Evolutionary conservation across 2,113 vertebrate species (phyloP), one percentile per base, ranked within the genome.

Genomic region (Peromyscus maniculatus): DNA sequence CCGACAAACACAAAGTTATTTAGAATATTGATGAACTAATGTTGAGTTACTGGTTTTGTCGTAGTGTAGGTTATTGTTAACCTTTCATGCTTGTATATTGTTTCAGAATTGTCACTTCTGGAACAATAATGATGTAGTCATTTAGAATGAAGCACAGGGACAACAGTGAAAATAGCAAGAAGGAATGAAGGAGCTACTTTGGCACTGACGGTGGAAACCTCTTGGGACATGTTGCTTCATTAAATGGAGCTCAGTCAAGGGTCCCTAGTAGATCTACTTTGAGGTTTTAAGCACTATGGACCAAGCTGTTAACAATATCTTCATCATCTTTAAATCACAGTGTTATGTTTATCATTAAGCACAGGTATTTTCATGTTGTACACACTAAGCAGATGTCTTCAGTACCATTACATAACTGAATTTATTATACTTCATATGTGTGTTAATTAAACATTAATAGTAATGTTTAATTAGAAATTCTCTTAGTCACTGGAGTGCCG

Each of bases 391-490:
- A 87, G 94, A 55, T 66, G 89, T 88, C 87, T 89, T 96, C 75
- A 74, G 62, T 91, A 94, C 43, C 71, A 86, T 93, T 93, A 93
- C 89, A 83, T 94, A 98, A 69, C 31, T 55, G 7, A 72, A 84
- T 97, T 98, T 95, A 96, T 91, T 87, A 82, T 75, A 95, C 80
- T 71, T 62, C 36, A 91, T 83, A 39, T 80, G 74, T 95, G 89
- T 96, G 97, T 95, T 79, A 79, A 52, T 33, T 79, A 52, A 52
- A 33, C 89, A 87, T 96, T 57, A 92, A 89, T 94, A 75, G 87
- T 97, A 74, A 93, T 96, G 94, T 97, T 98, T 97, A 97, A 95
- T 98, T 94, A 94, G 72, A 96, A 87, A 93, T 97, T 96, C 43
- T 95, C 24, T 89, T 88, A 96, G 39, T 43, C 31, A 15, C 26